phyloP scores from a whole-genome alignment of 2,888 invertebrate genomes.

The Ariolimax columbianus region DNA sequence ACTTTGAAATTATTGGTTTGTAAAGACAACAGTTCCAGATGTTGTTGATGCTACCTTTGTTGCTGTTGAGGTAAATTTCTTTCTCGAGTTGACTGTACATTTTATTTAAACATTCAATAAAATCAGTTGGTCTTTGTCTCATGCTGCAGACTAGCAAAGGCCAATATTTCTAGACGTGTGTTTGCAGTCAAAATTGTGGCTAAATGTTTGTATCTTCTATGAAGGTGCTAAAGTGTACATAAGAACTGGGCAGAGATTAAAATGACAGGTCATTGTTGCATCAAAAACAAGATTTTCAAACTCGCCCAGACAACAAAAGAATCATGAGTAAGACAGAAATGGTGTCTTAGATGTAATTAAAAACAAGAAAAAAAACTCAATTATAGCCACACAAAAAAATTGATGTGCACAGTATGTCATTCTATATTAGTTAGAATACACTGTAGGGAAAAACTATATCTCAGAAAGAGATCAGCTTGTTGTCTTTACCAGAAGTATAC shows the following conservation, averaged over 20 bases:
- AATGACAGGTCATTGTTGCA: neutral
- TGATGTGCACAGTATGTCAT: too few species aligned
- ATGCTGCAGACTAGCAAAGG: neutral
- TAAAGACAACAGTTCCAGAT: neutral
- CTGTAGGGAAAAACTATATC: too few species aligned
- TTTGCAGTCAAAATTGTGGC: neutral
- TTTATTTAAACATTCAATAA: neutral
- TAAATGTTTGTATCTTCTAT: neutral
- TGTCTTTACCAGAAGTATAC: neutral
- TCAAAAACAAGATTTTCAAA: neutral
- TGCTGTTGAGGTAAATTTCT: too few species aligned
- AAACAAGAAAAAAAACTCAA: too few species aligned
- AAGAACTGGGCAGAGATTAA: neutral
- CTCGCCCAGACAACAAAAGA: neutral
- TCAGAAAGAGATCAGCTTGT: neutral
- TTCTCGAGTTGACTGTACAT: too few species aligned
- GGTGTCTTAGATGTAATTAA: too few species aligned
- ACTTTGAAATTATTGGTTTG: neutral
- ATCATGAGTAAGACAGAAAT: neutral
- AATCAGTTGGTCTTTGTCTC: neutral
- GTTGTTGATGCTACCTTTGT: neutral
- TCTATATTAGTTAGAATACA: too few species aligned
- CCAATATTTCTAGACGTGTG: neutral
- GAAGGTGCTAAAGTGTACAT: neutral
- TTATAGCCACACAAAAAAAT: too few species aligned